Evolutionary conservation across 2,113 vertebrate genomes (phyloP).

Genomic region (Anolis sagrei): DNA sequence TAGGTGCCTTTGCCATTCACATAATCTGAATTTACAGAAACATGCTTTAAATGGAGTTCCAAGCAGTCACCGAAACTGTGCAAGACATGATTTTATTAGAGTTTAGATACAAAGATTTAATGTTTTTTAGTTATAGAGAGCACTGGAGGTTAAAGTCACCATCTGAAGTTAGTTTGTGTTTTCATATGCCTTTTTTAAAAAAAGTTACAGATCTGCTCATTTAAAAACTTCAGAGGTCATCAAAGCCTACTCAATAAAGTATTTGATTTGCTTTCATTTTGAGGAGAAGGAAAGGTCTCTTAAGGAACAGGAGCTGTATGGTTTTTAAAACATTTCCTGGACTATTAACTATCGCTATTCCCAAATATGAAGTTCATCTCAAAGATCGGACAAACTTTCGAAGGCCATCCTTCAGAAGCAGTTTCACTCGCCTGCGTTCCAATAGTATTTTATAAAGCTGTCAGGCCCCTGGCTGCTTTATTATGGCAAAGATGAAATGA

Average conservation of each 20-base stretch:
- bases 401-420: slow-evolving; percentile 48
- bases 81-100: slow-evolving; percentile 77
- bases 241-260: slow-evolving; percentile 77
- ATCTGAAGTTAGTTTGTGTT: slow-evolving; percentile 82
- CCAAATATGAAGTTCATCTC: slow-evolving; percentile 11
- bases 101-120: slow-evolving; percentile 75
- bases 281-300: slow-evolving; percentile 58
- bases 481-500: slow-evolving; percentile 67
- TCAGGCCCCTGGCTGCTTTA: slow-evolving; percentile 60
- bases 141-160: slow-evolving; percentile 76
- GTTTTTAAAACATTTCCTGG: slow-evolving; percentile 47
- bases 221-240: slow-evolving; percentile 73
- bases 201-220: slow-evolving; percentile 58
- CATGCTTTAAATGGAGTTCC: slow-evolving; percentile 54
- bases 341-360: slow-evolving; percentile 46
- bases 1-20: slow-evolving; percentile 16
- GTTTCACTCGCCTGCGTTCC: slow-evolving; percentile 17
- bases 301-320: slow-evolving; percentile 58
- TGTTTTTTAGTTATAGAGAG: slow-evolving; percentile 63
- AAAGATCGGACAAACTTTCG: slow-evolving; percentile 23
- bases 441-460: slow-evolving; percentile 68
- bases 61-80: slow-evolving; percentile 67
- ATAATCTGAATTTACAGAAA: slow-evolving; percentile 64
- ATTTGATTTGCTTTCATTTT: slow-evolving; percentile 67
- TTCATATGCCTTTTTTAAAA: slow-evolving; percentile 50